Evolutionary conservation across 2,888 invertebrate species (phyloP), one percentile per base, ranked within the genome.

Genomic region (Gymnocheta viridis): DNA sequence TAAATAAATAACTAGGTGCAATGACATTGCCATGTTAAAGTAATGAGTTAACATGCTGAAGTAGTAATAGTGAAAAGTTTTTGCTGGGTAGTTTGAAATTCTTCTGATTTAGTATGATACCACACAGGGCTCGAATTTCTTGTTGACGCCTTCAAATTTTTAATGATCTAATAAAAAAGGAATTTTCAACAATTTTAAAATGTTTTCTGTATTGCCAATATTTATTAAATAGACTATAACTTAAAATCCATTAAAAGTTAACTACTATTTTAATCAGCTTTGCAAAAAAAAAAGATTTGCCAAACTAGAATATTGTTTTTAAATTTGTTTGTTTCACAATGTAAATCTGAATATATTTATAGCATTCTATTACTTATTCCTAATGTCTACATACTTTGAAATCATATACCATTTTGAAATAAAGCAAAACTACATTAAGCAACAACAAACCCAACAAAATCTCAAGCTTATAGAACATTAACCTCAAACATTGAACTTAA

Each of bases 401-500:
- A 73, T 80, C 51, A 73, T 51, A 80, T n/a, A 73, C 80, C 49
- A 32, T 73, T 80, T 66, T 24, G 2, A 14, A 80, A 67, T 38
- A 51, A 51, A 51, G n/a, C 38, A 60, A 69, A 69, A 41, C 66
- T 27, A 32, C 5, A 79, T 19, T 22, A 70, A 32, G 19, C 54
- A 70, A 19, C n/a, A 72, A 56, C 35, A 72, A 19, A n/a, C 60
- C 35, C 29, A 76, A 82, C 51, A 78, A 76, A 49, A 77, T 60
- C 76, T 80, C 3, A 67, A 67, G 80, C 83, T 83, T 83, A 83
- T 80, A 83, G 83, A 83, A 77, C 80, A 83, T 83, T 83, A 83
- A 83, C 83, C 83, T 80, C 80, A 83, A 83, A 80, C 80, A 83
- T 76, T 80, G 83, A 83, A 83, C 83, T 83, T 83, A 60, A 80